Evolutionary conservation across 1,140 invertebrate genomes (phyloP), one percentile per base, ranked within the genome.

Genomic region (Octopus sinensis): DNA sequence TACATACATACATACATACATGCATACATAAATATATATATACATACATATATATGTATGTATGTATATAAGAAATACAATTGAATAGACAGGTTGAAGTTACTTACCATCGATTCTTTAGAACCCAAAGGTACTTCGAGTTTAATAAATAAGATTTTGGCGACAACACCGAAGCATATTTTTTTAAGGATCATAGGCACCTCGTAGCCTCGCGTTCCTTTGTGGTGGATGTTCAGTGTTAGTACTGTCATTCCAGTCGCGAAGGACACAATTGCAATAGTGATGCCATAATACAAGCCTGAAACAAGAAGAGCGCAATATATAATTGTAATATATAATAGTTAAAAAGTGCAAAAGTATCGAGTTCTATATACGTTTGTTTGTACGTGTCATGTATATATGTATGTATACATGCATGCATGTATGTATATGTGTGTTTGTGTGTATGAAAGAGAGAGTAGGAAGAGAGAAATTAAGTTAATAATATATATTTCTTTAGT

Each of bases 281-380:
- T 96, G 0, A 96, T 95, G 43, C 96, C 96, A 87, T 97, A 97
- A 89, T 97, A 97, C 81, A 97, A 91, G 91, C 95, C 96, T 96
- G 86, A 43, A 85, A 85, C 52, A 79, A 52, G 82, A 56, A 75
- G 52, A 77, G 13, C 17, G 30, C 17, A 73, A 17, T 12, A 17
- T 13, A 17, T 12, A 12, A 7, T 17, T 73, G 13, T 0, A 10
- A 73, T 7, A 62, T 62, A 62, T 62, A 17, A 9, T 62, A 12
- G 13, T 7, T 17, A 10, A 17, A 73, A 73, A 9, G 68, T 73
- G 6, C 7, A 73, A 73, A 73, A 73, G 30, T 43, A 43, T 3
- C 30, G 30, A 43, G 30, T 43, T 43, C 1, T 43, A 43, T 43
- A 43, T 43, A 43, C 3, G 30, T 43, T 43, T 43, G 30, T 43